Conservation (phyloP, 2,888 invertebrate species). For the Drosophila bunnanda region DNA sequence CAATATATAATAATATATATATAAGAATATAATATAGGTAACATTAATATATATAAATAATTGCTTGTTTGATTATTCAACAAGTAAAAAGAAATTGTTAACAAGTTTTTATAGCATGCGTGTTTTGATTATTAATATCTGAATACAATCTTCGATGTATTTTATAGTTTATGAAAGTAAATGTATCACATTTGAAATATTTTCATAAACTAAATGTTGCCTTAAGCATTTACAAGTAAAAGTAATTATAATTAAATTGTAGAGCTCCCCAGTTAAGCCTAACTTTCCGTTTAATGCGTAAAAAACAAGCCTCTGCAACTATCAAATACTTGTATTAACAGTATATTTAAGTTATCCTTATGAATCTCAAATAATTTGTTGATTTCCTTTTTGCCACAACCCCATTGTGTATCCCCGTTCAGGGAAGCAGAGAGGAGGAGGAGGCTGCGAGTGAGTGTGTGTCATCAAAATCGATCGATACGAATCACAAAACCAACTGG, state of each 20-base stretch:
- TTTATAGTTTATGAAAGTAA: background rate
- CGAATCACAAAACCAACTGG: conserved; percentile 72
- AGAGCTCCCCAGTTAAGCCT: background rate
- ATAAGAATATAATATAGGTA: no score
- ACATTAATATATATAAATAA: background rate
- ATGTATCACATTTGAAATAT: no score
- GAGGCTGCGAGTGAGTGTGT: no score
- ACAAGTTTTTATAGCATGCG: no score
- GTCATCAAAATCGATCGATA: conserved; percentile 74
- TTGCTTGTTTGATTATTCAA: no score
- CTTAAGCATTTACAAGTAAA: background rate
- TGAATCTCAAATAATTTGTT: conserved; percentile 23
- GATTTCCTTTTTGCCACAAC: conserved; percentile 26
- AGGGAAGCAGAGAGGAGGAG: conserved; percentile 14
- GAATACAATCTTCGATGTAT: background rate
- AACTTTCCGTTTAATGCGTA: background rate
- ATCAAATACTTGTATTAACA: background rate
- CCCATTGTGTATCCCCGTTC: conserved; percentile 56
- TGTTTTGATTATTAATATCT: background rate
- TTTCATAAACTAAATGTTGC: no score
- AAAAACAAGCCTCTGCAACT: background rate
- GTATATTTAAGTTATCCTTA: conserved; percentile 4
- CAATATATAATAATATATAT: no score
- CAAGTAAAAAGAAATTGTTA: no score
- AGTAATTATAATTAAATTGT: background rate